Evolutionary conservation across 2,888 invertebrate genomes (phyloP).

Genomic region (Pemphredon lugubris): DNA sequence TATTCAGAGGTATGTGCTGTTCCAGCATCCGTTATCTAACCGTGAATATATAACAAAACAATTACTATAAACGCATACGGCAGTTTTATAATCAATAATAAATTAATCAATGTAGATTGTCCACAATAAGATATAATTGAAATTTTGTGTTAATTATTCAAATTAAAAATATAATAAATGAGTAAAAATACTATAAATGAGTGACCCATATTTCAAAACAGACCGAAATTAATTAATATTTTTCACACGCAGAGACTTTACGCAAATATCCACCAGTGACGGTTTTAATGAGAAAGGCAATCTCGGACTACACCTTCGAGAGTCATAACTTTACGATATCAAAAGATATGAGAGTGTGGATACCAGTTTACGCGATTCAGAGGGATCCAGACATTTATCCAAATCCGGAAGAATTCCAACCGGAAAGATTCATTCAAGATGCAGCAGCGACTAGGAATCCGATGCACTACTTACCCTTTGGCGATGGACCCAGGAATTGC

Average conservation of each 20-base stretch:
- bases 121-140: too few species aligned
- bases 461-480: constrained; percentile 68
- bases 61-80: too few species aligned
- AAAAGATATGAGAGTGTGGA: constrained; percentile 46
- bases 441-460: constrained; percentile 54
- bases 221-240: too few species aligned
- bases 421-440: constrained; percentile 67
- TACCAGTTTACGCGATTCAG: constrained; percentile 68
- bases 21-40: too few species aligned
- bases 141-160: too few species aligned
- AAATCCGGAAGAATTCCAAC: constrained; percentile 69
- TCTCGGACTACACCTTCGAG: constrained; percentile 62
- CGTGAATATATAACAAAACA: neutral
- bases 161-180: too few species aligned
- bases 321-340: constrained; percentile 45
- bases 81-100: too few species aligned
- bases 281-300: constrained; percentile 53
- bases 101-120: too few species aligned
- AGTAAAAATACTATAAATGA: too few species aligned
- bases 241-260: constrained; percentile 61
- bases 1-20: neutral
- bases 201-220: too few species aligned
- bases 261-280: constrained; percentile 65
- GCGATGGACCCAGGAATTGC: constrained; percentile 70
- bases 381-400: constrained; percentile 68